These are phyloP conservation scores for Tenthredo livida DNA, from an alignment of 2,888 invertebrate genomes.

Conservation along the genomic window DNA sequence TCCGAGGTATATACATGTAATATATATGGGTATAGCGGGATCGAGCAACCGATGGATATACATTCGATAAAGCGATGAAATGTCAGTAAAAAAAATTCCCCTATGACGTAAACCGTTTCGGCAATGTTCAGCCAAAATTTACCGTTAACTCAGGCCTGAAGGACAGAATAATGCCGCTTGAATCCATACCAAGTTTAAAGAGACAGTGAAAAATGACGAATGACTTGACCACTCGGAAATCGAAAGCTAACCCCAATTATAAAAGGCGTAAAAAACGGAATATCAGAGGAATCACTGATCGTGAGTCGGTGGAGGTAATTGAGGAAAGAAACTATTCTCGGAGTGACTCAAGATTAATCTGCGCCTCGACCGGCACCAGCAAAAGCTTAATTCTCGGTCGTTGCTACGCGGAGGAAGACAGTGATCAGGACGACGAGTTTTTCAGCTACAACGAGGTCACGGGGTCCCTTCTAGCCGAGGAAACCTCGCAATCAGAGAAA, in stretches of 20 bases:
- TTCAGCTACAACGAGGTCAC: constrained; percentile 16
- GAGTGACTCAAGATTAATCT: constrained; percentile 42
- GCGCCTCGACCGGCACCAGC: constrained; percentile 25
- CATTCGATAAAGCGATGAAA: neutral
- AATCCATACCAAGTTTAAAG: neutral
- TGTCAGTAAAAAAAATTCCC: neutral
- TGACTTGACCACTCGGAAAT: neutral
- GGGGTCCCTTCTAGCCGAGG: constrained; percentile 4
- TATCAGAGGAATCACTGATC: neutral
- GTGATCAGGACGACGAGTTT: constrained; percentile 45
- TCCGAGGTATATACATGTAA: neutral
- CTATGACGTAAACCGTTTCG: neutral
- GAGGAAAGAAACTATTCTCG: constrained; percentile 36
- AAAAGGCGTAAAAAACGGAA: neutral
- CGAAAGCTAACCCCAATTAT: neutral
- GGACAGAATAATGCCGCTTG: neutral
- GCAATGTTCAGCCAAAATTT: neutral
- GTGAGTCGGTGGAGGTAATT: neutral
- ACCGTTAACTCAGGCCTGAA: neutral
- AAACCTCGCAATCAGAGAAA: constrained; percentile 12
- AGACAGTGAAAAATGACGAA: neutral
- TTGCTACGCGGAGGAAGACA: constrained; percentile 9
- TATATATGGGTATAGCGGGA: neutral
- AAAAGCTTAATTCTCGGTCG: constrained; percentile 25
- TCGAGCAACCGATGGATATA: neutral